A percentile compares a stretch with the other conserved stretches of the same genome.
phyloP scores from a whole-genome alignment of 1,140 invertebrate species.

The Microplitis mediator region DNA sequence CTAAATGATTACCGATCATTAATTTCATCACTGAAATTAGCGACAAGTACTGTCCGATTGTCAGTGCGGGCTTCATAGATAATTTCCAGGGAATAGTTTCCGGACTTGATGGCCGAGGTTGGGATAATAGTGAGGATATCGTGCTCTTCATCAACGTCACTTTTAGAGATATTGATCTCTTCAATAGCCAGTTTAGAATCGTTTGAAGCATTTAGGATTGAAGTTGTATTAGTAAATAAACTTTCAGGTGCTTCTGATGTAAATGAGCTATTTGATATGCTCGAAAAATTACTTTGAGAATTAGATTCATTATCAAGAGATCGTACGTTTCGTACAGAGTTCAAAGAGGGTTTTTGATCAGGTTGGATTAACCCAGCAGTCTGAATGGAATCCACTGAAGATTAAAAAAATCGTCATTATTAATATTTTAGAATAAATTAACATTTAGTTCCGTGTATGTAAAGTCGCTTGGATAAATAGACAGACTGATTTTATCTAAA shows the following conservation, averaged over 20 bases:
- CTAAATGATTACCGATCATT: slow-evolving; percentile 28
- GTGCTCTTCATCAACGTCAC: slow-evolving; percentile 37
- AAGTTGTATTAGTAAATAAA: background rate
- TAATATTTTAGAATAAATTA: too few relatives aligned
- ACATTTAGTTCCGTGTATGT: too few relatives aligned
- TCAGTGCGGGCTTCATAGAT: slow-evolving; percentile 40
- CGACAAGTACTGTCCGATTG: slow-evolving; percentile 33
- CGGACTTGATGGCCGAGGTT: slow-evolving; percentile 27
- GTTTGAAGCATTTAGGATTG: background rate
- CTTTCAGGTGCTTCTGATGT: background rate
- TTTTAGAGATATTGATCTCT: slow-evolving; percentile 35
- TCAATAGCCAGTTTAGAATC: slow-evolving; percentile 7
- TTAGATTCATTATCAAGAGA: background rate
- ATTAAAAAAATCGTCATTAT: background rate
- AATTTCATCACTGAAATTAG: slow-evolving; percentile 32
- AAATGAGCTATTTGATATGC: background rate
- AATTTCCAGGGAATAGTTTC: slow-evolving; percentile 45
- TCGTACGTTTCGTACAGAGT: background rate
- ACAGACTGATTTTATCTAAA: too few relatives aligned
- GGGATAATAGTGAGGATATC: slow-evolving; percentile 39
- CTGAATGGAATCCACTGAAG: too few relatives aligned
- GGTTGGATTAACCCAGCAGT: too few relatives aligned
- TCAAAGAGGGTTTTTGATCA: too few relatives aligned
- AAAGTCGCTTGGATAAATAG: too few relatives aligned
- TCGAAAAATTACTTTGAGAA: background rate